These are phyloP conservation scores for Holothuria scabra DNA, from an alignment of 53 echinoderm and acorn worm species.

Conservation along the genomic window DNA sequence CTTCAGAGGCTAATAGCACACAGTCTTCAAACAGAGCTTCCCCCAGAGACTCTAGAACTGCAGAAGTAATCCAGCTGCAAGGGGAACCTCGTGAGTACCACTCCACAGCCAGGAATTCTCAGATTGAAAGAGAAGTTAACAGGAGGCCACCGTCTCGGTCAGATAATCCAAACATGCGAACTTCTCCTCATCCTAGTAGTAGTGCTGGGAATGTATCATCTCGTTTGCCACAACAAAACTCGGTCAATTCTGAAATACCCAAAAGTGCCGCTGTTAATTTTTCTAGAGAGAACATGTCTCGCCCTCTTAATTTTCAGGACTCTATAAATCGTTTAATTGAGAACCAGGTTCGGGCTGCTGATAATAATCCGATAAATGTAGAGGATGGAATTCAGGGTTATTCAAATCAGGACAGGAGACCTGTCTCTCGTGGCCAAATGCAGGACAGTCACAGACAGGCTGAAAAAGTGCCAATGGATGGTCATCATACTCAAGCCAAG, in stretches of 20 bases:
- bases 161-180: conserved; percentile 52
- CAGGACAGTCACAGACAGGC: conserved; percentile 62
- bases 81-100: conserved; percentile 49
- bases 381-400: conserved; percentile 79
- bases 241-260: conserved; percentile 63
- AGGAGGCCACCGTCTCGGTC: conserved; percentile 33
- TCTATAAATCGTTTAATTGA: conserved; percentile 94
- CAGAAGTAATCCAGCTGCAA: conserved; percentile 49
- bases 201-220: conserved; percentile 49
- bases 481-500: conserved; percentile 59
- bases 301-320: conserved; percentile 76
- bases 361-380: conserved; percentile 52
- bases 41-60: conserved; percentile 38
- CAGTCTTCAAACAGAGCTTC: conserved; percentile 29
- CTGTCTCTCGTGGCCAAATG: conserved; percentile 58
- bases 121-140: conserved; percentile 13
- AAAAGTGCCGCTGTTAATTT: conserved; percentile 45
- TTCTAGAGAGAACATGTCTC: conserved; percentile 54
- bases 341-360: conserved; percentile 70
- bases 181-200: conserved; percentile 34
- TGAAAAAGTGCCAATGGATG: conserved; percentile 55
- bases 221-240: conserved; percentile 40
- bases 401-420: conserved; percentile 78
- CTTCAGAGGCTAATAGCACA: not conserved
- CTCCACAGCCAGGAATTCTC: conserved; percentile 45